phyloP scores from a whole-genome alignment of 2,113 vertebrate genomes.

The Macquaria ambigua region DNA sequence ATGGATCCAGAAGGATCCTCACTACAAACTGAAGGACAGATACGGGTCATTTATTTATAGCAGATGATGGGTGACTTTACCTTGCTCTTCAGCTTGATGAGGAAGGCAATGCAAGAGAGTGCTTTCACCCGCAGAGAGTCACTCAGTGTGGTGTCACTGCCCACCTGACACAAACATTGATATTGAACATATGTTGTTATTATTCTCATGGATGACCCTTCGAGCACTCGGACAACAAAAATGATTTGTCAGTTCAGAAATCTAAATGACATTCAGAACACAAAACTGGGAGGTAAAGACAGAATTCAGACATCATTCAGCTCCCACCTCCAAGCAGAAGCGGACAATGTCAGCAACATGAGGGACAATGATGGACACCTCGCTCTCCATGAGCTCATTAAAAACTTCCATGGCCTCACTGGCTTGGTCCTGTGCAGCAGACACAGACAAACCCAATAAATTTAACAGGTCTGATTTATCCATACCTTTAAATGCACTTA shows the following conservation, averaged over 20 bases:
- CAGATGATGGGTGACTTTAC: conserved; percentile 50
- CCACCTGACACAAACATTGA: conserved; percentile 81
- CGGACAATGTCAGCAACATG: conserved; percentile 86
- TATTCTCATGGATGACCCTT: background rate
- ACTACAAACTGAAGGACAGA: background rate
- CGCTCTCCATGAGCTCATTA: conserved; percentile 91
- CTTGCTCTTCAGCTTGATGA: conserved; percentile 91
- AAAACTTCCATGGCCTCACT: conserved; percentile 91
- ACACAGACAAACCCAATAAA: conserved; percentile 19
- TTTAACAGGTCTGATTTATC: background rate
- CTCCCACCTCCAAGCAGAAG: conserved; percentile 88
- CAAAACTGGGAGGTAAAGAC: background rate
- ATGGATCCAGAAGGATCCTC: background rate
- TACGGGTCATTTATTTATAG: background rate
- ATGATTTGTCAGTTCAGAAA: background rate
- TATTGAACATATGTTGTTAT: background rate
- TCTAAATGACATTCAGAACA: background rate
- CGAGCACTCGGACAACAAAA: background rate
- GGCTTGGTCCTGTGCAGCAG: conserved; percentile 85
- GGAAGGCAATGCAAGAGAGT: conserved; percentile 87
- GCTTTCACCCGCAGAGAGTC: conserved; percentile 88
- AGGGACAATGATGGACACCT: conserved; percentile 87
- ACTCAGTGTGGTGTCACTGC: conserved; percentile 80
- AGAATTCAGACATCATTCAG: background rate
- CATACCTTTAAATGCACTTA: background rate